Conservation (phyloP, 1,140 invertebrate genomes). For the Melanaphis sacchari region DNA sequence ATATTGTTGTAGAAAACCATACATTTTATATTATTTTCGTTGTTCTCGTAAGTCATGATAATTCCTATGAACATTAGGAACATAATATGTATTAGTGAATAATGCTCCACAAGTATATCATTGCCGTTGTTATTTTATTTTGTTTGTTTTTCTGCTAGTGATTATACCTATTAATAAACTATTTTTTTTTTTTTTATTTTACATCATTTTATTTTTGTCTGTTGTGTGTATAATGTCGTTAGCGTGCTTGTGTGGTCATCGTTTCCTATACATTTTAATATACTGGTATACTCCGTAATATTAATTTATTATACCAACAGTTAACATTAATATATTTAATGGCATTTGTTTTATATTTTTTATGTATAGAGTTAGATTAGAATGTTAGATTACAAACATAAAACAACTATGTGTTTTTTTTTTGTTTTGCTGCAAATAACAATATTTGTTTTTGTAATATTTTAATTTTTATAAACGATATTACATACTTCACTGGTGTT, state of each 20-base stretch:
- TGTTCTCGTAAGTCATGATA: neutral
- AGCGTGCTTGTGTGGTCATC: neutral
- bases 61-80: neutral
- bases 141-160: neutral
- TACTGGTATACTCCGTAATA: neutral
- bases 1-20: neutral
- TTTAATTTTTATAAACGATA: neutral
- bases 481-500: neutral
- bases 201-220: neutral
- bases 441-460: neutral
- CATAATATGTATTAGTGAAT: constrained; percentile 14
- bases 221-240: neutral
- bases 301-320: neutral
- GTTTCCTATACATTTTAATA: neutral
- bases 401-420: neutral
- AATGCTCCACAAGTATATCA: neutral
- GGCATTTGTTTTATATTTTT: neutral
- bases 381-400: neutral
- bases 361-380: neutral
- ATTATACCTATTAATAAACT: constrained; percentile 26
- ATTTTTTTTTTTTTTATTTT: neutral
- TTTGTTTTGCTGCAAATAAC: neutral
- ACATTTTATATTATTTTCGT: neutral
- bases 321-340: neutral
- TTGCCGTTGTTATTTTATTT: neutral